These are phyloP conservation scores for Nephrotoma appendiculata DNA, from an alignment of 2,888 invertebrate genomes.

Conservation along the genomic window DNA sequence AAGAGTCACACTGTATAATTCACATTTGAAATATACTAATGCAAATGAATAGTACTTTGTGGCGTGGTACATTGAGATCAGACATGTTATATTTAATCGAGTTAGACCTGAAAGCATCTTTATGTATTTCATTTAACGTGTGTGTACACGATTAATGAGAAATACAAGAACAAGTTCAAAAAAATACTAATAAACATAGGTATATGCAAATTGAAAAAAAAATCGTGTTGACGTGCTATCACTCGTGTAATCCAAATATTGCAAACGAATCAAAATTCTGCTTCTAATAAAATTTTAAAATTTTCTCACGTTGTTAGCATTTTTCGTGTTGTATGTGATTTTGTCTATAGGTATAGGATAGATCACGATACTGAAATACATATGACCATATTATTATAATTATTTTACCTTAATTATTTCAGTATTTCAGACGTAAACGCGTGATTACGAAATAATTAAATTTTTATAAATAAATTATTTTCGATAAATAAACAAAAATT, in stretches of 20 bases:
- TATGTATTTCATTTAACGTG: too few relatives aligned
- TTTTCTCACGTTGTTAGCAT: background rate
- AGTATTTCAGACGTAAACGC: background rate
- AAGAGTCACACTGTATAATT: too few relatives aligned
- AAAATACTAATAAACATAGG: background rate
- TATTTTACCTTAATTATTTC: background rate
- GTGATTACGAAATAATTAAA: background rate
- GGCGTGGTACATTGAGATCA: too few relatives aligned
- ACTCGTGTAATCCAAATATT: background rate
- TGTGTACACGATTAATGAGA: too few relatives aligned
- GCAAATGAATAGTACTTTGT: too few relatives aligned
- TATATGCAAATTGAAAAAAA: background rate
- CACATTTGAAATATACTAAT: too few relatives aligned
- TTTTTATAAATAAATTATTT: too few relatives aligned
- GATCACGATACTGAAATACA: background rate
- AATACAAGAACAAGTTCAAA: background rate
- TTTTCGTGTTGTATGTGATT: background rate
- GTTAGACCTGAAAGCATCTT: too few relatives aligned
- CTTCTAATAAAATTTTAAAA: background rate
- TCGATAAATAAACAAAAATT: too few relatives aligned
- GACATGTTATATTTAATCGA: too few relatives aligned
- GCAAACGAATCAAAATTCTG: background rate
- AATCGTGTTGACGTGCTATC: background rate
- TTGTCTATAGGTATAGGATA: background rate
- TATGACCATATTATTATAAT: background rate